Conservation (phyloP, 2,888 invertebrate genomes). For the Lymantria monacha region DNA sequence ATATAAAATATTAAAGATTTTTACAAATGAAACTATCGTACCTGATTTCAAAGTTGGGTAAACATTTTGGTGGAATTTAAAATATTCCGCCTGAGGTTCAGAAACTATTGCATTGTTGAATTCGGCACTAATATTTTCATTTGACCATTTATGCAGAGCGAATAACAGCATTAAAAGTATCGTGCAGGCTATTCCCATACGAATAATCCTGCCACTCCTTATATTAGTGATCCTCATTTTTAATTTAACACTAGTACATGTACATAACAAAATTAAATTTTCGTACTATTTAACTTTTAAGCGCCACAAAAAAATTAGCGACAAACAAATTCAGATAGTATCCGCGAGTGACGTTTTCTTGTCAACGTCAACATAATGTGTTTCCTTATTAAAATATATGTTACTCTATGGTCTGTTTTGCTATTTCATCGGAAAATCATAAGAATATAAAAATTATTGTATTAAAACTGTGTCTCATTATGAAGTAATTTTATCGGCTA, state of each 20-base stretch:
- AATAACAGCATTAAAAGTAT: slow-evolving; percentile 84
- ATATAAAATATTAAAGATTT: slow-evolving; percentile 5
- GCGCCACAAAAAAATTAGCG: slow-evolving; percentile 17
- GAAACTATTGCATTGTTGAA: slow-evolving; percentile 34
- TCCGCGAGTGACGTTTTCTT: slow-evolving; percentile 32
- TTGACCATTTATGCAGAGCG: slow-evolving; percentile 83
- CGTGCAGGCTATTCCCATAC: slow-evolving; percentile 74
- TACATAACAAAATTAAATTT: slow-evolving; percentile 39
- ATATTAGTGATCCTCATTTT: slow-evolving; percentile 84
- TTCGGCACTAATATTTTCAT: slow-evolving; percentile 57
- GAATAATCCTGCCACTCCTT: slow-evolving; percentile 82
- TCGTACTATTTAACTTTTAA: neutral
- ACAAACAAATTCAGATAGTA: slow-evolving; percentile 19
- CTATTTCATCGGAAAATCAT: too few species aligned
- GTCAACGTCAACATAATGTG: slow-evolving; percentile 42
- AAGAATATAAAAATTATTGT: too few species aligned
- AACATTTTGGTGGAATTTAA: slow-evolving; percentile 61
- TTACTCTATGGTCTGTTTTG: too few species aligned
- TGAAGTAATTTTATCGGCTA: too few species aligned
- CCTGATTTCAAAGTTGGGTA: slow-evolving; percentile 68
- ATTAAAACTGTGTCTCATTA: too few species aligned
- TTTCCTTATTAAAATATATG: neutral
- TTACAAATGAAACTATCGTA: slow-evolving; percentile 33
- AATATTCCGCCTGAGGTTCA: slow-evolving; percentile 45
- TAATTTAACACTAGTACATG: slow-evolving; percentile 20